These are phyloP conservation scores for Xenopus borealis DNA, from an alignment of 2,113 vertebrate species.

Conservation along the genomic window DNA sequence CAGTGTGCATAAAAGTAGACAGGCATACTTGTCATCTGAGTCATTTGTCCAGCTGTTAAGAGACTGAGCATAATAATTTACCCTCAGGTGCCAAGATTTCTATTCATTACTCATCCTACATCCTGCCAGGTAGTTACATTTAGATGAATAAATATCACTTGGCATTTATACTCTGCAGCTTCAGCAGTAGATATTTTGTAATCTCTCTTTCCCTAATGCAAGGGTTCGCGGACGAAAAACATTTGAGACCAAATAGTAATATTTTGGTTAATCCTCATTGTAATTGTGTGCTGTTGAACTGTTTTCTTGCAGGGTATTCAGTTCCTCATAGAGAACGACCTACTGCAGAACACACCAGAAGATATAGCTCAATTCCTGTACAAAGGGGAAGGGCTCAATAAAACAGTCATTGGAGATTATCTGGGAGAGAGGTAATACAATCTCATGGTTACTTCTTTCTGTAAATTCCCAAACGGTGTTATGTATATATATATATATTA, in stretches of 20 bases:
- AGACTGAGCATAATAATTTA: neutral
- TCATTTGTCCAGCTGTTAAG: neutral
- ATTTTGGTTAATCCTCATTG: neutral
- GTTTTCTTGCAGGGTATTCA: slow-evolving; percentile 80
- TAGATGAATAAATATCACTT: too few relatives aligned
- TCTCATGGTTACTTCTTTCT: neutral
- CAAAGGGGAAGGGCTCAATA: slow-evolving; percentile 97
- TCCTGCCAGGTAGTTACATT: neutral
- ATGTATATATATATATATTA: too few relatives aligned
- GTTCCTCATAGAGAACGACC: slow-evolving; percentile 95
- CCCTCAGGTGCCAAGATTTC: neutral
- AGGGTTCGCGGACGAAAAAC: too few relatives aligned
- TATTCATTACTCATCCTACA: neutral
- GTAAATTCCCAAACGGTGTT: too few relatives aligned
- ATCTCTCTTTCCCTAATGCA: too few relatives aligned
- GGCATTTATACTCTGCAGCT: too few relatives aligned
- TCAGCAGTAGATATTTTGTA: too few relatives aligned
- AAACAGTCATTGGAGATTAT: slow-evolving; percentile 96
- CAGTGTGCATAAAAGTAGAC: neutral
- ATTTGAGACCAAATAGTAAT: too few relatives aligned
- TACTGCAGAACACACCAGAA: slow-evolving; percentile 91
- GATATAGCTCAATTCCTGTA: slow-evolving; percentile 96
- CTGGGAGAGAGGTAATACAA: slow-evolving; percentile 86
- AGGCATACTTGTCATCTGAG: too few relatives aligned
- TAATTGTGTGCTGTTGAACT: slow-evolving; percentile 7